Percentiles rank a stretch among this genome's conserved stretches.
These are phyloP conservation scores for Mungos mungo DNA, from an alignment of 2,113 vertebrate genomes.

Conservation along the genomic window DNA sequence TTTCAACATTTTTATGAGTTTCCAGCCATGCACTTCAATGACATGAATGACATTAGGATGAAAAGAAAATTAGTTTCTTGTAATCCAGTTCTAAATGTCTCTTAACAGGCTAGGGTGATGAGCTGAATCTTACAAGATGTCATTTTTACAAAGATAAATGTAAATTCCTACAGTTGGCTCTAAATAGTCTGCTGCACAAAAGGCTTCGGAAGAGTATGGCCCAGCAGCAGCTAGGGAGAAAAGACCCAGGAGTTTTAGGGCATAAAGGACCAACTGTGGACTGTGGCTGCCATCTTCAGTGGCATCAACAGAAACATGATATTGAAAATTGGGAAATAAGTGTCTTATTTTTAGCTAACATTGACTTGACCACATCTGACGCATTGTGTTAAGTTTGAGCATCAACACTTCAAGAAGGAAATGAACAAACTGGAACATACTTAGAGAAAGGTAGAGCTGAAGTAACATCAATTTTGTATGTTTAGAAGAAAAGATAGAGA, in stretches of 20 bases:
- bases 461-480: not conserved
- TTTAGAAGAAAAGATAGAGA: not conserved
- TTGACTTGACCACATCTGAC: not conserved
- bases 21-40: not conserved
- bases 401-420: conserved; percentile 36
- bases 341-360: not conserved
- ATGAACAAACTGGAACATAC: not conserved
- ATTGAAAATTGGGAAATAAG: not conserved
- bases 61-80: not conserved
- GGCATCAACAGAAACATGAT: not conserved
- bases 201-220: not conserved
- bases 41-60: not conserved
- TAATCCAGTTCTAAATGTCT: not conserved
- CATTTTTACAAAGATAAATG: conserved; percentile 4
- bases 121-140: not conserved
- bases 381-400: not conserved
- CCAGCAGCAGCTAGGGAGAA: not conserved
- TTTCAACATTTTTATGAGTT: not conserved
- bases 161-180: not conserved
- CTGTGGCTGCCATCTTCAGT: not conserved
- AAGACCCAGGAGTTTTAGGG: not conserved
- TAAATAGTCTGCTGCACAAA: not conserved
- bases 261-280: not conserved
- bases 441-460: not conserved
- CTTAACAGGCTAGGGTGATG: not conserved